These are phyloP conservation scores for Dinocampus coccinellae DNA, from an alignment of 2,888 invertebrate species.

Conservation along the genomic window DNA sequence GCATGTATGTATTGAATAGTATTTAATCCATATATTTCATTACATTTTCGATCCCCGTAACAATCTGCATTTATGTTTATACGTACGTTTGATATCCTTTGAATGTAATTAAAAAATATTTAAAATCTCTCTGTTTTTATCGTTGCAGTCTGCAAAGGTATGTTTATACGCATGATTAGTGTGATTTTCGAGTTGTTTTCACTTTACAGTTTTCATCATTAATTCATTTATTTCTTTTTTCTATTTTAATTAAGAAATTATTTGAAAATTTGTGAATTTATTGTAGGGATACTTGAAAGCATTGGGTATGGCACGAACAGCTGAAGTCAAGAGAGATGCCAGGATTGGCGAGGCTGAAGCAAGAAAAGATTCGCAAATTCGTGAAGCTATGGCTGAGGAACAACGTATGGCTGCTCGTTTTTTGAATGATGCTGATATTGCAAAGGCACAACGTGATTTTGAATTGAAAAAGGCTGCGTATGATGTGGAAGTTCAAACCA, in stretches of 20 bases:
- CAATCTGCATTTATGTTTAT: neutral
- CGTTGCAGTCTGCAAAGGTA: slow-evolving; percentile 76
- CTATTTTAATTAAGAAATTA: neutral
- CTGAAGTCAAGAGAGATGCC: slow-evolving; percentile 95
- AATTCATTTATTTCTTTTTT: neutral
- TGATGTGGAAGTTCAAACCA: slow-evolving; percentile 96
- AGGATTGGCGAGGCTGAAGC: slow-evolving; percentile 98
- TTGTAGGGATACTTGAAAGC: slow-evolving; percentile 91
- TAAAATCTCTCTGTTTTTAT: slow-evolving; percentile 64
- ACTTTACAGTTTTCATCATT: neutral
- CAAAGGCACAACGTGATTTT: slow-evolving; percentile 96
- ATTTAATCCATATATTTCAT: neutral
- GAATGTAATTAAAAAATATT: slow-evolving; percentile 41
- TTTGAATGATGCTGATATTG: slow-evolving; percentile 96
- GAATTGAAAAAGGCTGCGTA: slow-evolving; percentile 97
- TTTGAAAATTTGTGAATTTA: neutral
- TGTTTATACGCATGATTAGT: slow-evolving; percentile 64
- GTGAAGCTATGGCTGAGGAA: slow-evolving; percentile 96
- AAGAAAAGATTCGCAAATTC: slow-evolving; percentile 89
- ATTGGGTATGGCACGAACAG: slow-evolving; percentile 94
- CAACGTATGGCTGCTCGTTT: slow-evolving; percentile 95
- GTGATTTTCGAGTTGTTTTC: neutral
- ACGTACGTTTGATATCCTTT: neutral
- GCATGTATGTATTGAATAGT: neutral
- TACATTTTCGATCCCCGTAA: neutral